These are phyloP conservation scores for Perithous albicinctus DNA, from an alignment of 2,888 invertebrate genomes.

Conservation along the genomic window DNA sequence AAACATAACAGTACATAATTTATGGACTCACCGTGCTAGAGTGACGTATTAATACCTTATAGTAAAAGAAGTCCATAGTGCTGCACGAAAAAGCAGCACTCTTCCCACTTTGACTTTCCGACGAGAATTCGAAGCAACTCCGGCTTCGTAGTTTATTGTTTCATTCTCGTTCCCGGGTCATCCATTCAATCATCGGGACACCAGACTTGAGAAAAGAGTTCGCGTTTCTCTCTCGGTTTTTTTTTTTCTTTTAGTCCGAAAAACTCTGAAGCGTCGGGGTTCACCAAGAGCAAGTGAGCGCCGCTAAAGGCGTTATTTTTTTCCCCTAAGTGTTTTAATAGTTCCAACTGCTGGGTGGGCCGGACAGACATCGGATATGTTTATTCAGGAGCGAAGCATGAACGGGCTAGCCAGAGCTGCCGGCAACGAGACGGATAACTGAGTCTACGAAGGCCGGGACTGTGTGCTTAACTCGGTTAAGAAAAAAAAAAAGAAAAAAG, in stretches of 20 bases:
- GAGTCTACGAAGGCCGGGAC: constrained; percentile 41
- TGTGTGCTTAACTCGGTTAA: constrained; percentile 47
- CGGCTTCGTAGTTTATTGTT: constrained; percentile 65
- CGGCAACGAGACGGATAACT: constrained; percentile 52
- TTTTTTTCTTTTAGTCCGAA: constrained; percentile 58
- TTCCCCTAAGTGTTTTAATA: constrained; percentile 83
- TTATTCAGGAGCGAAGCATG: constrained; percentile 81
- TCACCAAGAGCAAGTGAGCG: constrained; percentile 54
- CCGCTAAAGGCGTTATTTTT: constrained; percentile 73
- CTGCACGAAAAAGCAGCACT: constrained; percentile 1
- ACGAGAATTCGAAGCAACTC: constrained; percentile 5
- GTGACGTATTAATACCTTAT: constrained; percentile 15
- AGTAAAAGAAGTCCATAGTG: not conserved
- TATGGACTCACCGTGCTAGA: constrained; percentile 24
- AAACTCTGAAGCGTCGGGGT: constrained; percentile 37
- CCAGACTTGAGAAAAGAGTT: constrained; percentile 53
- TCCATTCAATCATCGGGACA: constrained; percentile 29
- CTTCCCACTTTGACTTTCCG: constrained; percentile 54
- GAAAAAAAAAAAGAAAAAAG: no score
- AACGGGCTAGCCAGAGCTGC: constrained; percentile 75
- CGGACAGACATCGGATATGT: constrained; percentile 81
- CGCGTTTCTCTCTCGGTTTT: constrained; percentile 48
- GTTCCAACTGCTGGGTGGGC: constrained; percentile 83
- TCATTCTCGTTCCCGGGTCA: constrained; percentile 54
- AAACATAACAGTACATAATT: constrained; percentile 20